phyloP scores from a whole-genome alignment of 2,113 vertebrate species.

The Cyprinodon brontotheroides region DNA sequence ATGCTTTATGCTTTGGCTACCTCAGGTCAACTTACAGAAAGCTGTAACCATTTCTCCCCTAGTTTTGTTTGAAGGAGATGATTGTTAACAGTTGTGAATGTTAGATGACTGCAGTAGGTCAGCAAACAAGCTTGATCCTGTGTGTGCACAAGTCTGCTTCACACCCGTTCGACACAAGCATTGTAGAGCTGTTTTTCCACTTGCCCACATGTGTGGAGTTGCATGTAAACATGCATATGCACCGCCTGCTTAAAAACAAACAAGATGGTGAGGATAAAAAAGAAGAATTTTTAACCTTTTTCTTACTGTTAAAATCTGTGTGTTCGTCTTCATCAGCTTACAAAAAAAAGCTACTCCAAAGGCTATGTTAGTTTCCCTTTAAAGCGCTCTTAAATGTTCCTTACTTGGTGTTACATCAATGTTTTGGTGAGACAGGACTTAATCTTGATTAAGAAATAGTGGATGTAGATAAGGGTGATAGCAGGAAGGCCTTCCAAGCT shows the following conservation, averaged over 20 bases:
- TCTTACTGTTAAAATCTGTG: not conserved
- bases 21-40: not conserved
- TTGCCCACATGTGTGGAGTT: constrained; percentile 8
- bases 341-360: too few species aligned
- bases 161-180: constrained; percentile 21
- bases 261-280: not conserved
- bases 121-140: constrained; percentile 18
- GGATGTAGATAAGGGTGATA: too few species aligned
- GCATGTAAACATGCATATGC: constrained; percentile 8
- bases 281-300: not conserved
- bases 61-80: not conserved
- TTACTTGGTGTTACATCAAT: not conserved
- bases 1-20: not conserved
- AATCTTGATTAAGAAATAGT: not conserved
- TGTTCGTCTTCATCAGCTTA: too few species aligned
- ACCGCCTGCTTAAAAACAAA: constrained; percentile 4
- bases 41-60: not conserved
- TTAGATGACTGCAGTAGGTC: constrained; percentile 19
- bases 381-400: not conserved
- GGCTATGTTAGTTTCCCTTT: not conserved
- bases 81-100: constrained; percentile 32
- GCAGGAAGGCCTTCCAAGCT: not conserved
- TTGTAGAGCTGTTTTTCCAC: constrained; percentile 53
- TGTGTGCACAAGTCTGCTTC: constrained; percentile 36
- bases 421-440: not conserved